A percentile compares a stretch with the other conserved stretches of the same genome.
Evolutionary conservation across 2,888 invertebrate species (phyloP).

Genomic region (Hipparchia semele): DNA sequence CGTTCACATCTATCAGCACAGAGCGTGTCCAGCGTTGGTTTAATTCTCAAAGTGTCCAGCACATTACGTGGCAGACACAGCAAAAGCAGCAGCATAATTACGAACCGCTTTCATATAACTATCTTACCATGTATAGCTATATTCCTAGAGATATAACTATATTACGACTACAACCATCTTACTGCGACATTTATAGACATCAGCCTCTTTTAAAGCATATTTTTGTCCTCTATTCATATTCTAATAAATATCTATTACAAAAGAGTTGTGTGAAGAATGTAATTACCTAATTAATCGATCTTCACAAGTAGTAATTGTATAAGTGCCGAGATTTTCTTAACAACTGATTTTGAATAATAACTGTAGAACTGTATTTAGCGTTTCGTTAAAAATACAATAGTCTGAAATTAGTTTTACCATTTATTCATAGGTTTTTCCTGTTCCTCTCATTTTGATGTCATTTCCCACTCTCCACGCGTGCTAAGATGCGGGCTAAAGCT

Average conservation of each 20-base stretch:
- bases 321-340: not conserved
- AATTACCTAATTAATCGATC: not conserved
- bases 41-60: too few relatives aligned
- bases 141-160: too few relatives aligned
- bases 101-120: too few relatives aligned
- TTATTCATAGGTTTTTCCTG: not conserved
- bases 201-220: not conserved
- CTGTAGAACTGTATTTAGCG: not conserved
- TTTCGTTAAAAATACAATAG: not conserved
- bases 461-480: not conserved
- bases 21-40: too few relatives aligned
- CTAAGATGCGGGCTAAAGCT: not conserved
- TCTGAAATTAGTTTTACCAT: not conserved
- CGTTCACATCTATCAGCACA: too few relatives aligned
- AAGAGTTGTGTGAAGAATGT: too few relatives aligned
- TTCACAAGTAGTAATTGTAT: slow-evolving; percentile 2
- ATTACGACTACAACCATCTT: too few relatives aligned
- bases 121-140: too few relatives aligned
- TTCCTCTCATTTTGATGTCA: too few relatives aligned
- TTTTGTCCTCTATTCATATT: not conserved
- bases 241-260: not conserved
- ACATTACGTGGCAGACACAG: too few relatives aligned
- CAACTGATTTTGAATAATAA: not conserved
- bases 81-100: too few relatives aligned
- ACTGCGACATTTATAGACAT: not conserved